phyloP scores from a whole-genome alignment of 2,113 vertebrate species.

The Aphyosemion australe region DNA sequence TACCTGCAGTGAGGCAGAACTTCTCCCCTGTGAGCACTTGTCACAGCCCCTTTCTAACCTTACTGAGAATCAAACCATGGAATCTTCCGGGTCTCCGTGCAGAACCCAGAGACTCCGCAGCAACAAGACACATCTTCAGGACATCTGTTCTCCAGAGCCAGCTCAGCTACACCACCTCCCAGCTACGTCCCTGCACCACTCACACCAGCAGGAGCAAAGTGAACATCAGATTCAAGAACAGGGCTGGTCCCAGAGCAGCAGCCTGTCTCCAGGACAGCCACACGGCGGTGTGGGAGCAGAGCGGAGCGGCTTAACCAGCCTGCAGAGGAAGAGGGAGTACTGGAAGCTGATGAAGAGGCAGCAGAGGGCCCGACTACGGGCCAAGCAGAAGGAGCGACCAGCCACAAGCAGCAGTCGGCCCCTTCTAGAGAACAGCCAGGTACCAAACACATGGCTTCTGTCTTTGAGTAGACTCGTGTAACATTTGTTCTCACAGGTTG shows the following conservation, averaged over 20 bases:
- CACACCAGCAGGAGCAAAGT: neutral
- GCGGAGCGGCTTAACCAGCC: constrained; percentile 33
- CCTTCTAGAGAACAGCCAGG: constrained; percentile 46
- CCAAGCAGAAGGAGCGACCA: constrained; percentile 46
- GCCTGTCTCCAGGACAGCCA: neutral
- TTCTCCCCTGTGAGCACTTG: constrained; percentile 22
- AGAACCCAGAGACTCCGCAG: constrained; percentile 29
- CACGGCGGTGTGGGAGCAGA: neutral
- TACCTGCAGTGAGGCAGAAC: neutral
- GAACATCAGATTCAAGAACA: neutral
- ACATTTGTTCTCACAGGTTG: too few species aligned
- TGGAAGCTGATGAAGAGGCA: constrained; percentile 82
- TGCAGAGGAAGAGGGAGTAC: constrained; percentile 80
- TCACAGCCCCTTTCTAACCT: constrained; percentile 21
- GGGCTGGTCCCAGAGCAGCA: neutral
- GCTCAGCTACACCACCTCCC: constrained; percentile 38
- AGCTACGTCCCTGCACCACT: neutral
- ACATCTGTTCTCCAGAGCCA: constrained; percentile 43
- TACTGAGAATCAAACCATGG: constrained; percentile 4
- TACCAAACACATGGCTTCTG: constrained; percentile 5
- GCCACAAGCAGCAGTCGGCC: constrained; percentile 13
- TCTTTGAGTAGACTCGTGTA: too few species aligned
- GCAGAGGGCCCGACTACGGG: constrained; percentile 73
- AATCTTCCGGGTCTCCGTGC: constrained; percentile 8
- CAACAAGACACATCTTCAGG: constrained; percentile 22